Conservation (phyloP, 2,113 vertebrate species). For the Calonectris borealis region DNA sequence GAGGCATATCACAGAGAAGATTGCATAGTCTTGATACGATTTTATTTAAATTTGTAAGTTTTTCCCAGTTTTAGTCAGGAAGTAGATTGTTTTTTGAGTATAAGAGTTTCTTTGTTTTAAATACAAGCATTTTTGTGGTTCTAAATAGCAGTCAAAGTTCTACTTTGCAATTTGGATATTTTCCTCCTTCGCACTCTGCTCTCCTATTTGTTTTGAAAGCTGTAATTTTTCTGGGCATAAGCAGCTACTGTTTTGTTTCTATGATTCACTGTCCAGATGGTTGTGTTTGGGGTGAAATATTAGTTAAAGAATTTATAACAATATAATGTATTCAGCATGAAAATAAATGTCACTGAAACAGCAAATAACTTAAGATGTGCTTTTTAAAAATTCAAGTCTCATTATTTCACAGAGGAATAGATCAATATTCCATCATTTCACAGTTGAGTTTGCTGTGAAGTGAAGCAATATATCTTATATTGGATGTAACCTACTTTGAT, state of each 20-base stretch:
- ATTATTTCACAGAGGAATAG: slow-evolving; percentile 70
- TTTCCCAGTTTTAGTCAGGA: not conserved
- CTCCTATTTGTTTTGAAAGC: not conserved
- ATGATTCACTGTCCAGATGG: not conserved
- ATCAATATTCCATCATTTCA: slow-evolving; percentile 74
- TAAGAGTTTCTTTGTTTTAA: not conserved
- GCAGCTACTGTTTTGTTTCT: not conserved
- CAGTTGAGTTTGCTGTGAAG: slow-evolving; percentile 70
- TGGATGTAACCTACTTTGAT: slow-evolving; percentile 68
- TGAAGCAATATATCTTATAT: slow-evolving; percentile 66
- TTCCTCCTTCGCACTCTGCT: not conserved
- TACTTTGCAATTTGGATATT: not conserved
- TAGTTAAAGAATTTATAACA: not conserved
- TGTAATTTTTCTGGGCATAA: not conserved
- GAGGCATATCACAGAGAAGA: not conserved
- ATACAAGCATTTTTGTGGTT: not conserved
- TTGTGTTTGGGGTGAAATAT: not conserved
- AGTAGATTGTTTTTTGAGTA: not conserved
- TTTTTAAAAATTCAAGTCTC: slow-evolving; percentile 66
- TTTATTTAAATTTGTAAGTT: not conserved
- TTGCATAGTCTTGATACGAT: not conserved
- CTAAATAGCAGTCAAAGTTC: not conserved
- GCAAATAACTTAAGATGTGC: slow-evolving; percentile 56
- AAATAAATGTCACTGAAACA: slow-evolving; percentile 46
- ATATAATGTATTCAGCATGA: not conserved